phyloP scores from a whole-genome alignment of 2,797 vertebrate genomes.

The Iguana delicatissima region DNA sequence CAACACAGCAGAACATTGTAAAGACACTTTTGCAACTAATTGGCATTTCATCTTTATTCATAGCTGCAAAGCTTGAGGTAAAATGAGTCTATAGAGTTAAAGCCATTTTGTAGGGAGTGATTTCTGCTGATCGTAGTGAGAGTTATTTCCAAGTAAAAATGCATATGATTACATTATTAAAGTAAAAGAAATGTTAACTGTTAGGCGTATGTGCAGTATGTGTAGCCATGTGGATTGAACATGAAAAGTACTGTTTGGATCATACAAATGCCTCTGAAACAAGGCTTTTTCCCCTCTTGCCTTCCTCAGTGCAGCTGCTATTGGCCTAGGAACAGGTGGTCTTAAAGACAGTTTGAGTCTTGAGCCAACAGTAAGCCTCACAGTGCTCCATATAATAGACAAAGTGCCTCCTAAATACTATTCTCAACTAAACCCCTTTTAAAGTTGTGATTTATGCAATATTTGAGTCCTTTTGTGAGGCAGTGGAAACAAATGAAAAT shows the following conservation, averaged over 20 bases:
- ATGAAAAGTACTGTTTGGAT: too few relatives aligned
- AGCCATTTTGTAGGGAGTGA: background rate
- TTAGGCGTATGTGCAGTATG: too few relatives aligned
- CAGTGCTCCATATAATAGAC: background rate
- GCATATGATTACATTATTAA: background rate
- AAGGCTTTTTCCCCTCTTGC: background rate
- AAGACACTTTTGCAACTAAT: slow-evolving; percentile 95
- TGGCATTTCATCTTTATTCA: slow-evolving; percentile 94
- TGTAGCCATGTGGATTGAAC: too few relatives aligned
- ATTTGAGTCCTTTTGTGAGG: background rate
- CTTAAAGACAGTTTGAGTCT: background rate
- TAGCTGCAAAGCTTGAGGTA: slow-evolving; percentile 97
- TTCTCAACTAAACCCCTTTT: background rate
- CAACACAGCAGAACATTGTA: slow-evolving; percentile 90
- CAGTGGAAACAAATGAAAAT: background rate
- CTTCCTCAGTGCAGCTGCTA: background rate
- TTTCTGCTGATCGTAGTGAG: too few relatives aligned
- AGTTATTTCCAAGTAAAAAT: background rate
- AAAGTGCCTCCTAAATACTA: background rate
- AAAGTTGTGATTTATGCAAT: background rate
- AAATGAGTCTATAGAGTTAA: background rate
- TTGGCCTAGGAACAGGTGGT: background rate
- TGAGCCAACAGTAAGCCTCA: too few relatives aligned
- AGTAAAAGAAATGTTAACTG: background rate
- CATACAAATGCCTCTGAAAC: too few relatives aligned